Conservation (phyloP, 92 coral and sea anemone species). For the Palythoa caribaeorum region DNA sequence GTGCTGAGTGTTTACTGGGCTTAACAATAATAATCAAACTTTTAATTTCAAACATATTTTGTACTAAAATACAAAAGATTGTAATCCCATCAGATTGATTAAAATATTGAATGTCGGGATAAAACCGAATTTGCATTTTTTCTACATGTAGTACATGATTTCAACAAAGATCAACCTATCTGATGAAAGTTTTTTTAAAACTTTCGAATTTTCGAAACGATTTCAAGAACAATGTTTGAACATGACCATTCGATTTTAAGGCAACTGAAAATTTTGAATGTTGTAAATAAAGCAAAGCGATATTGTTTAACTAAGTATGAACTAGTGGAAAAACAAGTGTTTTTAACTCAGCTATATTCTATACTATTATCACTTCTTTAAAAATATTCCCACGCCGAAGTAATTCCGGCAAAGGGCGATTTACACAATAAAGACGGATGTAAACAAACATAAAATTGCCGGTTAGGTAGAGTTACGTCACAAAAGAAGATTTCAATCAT, state of each 20-base stretch:
- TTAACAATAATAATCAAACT: not conserved
- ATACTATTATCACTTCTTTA: not conserved
- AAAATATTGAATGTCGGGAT: not conserved
- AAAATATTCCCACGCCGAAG: conserved; percentile 26
- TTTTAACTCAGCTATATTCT: not conserved
- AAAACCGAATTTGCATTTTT: not conserved
- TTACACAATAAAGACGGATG: conserved; percentile 13
- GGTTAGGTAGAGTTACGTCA: conserved; percentile 28
- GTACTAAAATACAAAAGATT: not conserved
- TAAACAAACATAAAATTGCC: conserved; percentile 8
- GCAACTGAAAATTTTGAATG: not conserved
- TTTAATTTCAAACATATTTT: not conserved
- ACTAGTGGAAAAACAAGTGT: not conserved
- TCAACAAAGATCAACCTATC: not conserved
- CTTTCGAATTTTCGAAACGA: not conserved
- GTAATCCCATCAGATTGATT: not conserved
- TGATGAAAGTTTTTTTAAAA: not conserved
- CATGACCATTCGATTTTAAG: not conserved
- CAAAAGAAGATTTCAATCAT: not conserved
- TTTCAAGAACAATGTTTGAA: too few relatives aligned
- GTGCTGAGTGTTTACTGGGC: not conserved
- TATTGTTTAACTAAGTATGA: not conserved
- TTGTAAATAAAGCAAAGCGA: not conserved
- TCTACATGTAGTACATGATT: not conserved
- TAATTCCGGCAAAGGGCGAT: not conserved